Evolutionary conservation across 2,113 vertebrate genomes (phyloP), one percentile per base, ranked within the genome.

Genomic region (Pterophyllum scalare): DNA sequence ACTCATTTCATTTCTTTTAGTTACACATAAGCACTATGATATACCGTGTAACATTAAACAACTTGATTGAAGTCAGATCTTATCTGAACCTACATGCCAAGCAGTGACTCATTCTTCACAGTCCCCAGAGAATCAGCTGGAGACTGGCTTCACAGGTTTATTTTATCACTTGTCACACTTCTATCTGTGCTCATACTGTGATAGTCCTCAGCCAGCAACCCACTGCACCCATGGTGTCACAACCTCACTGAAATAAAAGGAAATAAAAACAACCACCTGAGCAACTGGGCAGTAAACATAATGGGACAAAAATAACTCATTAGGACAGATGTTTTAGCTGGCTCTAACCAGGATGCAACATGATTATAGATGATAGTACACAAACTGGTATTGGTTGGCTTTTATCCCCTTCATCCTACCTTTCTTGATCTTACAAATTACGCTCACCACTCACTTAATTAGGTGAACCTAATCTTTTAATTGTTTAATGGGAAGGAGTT

Each of bases 261-360:
- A 0, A 65, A 43, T 24, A 0, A 67, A 28, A 67, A 67, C 62
- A 67, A 46, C 38, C 38, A 28, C 22, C 22, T 0, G 0, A 67
- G 64, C 64, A 49, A 67, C 22, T 46, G 22, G 22, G 43, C 40
- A 26, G 40, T 28, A 19, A 67, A 49, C 5, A 67, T 19, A 46
- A 6, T 15, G 22, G 5, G 28, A 67, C 5, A 67, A 12, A 46
- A 26, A 67, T 67, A 26, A 0, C 9, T 67, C 22, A 65, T 28
- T 19, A 19, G 64, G 40, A 46, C 46, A 19, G 46, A 67, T 17
- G 15, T 67, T 46, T 9, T 61, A 61, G 59, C 5, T 6, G 31
- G 3, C 17, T 26, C 22, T 67, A 43, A 65, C 62, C 38, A 17
- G n/a, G n/a, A 38, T 38, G 35, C 35, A 38, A 40, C 11, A 11